A percentile compares a stretch with the other conserved stretches of the same genome.
phyloP scores from a whole-genome alignment of 30 jellyfish, hydroid and myxozoan species.

The Pseudorhiza aurosa region DNA sequence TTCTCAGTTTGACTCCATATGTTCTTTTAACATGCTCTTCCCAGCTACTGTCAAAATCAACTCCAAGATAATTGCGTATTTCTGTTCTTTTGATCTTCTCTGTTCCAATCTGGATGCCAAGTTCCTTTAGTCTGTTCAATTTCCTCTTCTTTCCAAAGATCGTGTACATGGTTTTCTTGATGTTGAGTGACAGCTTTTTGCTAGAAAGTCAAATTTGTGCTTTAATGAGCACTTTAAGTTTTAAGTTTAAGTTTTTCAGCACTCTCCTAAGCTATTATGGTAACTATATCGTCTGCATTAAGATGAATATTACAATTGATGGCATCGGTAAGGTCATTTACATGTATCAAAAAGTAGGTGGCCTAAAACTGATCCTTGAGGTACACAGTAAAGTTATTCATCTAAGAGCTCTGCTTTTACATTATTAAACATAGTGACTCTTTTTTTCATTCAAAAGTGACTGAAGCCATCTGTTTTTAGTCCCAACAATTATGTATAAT shows the following conservation, averaged over 20 bases:
- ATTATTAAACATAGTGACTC: too few species aligned
- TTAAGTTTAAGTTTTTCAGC: conserved; percentile 21
- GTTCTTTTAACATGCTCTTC: background rate
- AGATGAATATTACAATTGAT: conserved; percentile 21
- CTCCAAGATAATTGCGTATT: conserved; percentile 15
- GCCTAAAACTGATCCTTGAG: too few species aligned
- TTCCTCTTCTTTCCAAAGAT: conserved; percentile 35
- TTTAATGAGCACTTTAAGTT: background rate
- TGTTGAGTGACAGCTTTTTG: conserved; percentile 24
- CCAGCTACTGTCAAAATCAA: conserved; percentile 6
- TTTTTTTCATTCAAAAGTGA: too few species aligned
- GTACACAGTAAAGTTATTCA: too few species aligned
- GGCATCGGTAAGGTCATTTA: too few species aligned
- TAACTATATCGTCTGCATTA: conserved; percentile 20
- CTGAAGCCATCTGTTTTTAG: too few species aligned
- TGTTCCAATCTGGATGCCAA: conserved; percentile 10
- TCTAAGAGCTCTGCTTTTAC: too few species aligned
- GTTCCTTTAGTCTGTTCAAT: conserved; percentile 2
- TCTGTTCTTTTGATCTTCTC: conserved; percentile 2
- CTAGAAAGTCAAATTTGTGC: conserved; percentile 28
- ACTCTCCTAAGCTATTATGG: conserved; percentile 16
- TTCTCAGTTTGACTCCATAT: too few species aligned
- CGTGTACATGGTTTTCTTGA: conserved; percentile 35
- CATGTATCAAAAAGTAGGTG: too few species aligned
- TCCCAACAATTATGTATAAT: too few species aligned